Evolutionary conservation across 1,140 invertebrate species (phyloP), one percentile per base, ranked within the genome.

Genomic region (Aphaenogaster rudis): DNA sequence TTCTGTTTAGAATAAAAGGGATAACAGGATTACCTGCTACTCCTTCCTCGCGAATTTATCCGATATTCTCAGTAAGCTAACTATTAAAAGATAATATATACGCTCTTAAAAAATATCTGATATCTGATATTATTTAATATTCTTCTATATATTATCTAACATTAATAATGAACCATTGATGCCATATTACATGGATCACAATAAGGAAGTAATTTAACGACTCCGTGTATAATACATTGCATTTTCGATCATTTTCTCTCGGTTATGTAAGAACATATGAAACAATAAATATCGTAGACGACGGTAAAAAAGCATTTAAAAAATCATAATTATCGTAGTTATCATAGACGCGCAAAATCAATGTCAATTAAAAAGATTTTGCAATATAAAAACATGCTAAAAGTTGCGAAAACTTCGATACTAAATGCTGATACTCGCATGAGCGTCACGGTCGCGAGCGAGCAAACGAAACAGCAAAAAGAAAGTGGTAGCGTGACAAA

Each of bases 401-500:
- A 84, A 5, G 2, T 48, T 74, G 5, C 39, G 42, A 74, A 72
- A 74, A 36, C 52, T 72, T 81, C 13, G 54, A 76, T 59, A 57
- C 21, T 52, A 36, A 69, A 80, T 67, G 67, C 11, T 21, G 48
- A 80, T 81, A 57, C 21, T 28, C 15, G 64, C 13, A 81, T 76
- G 69, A 84, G 69, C 80, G 54, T 84, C 54, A 84, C 69, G 69
- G 67, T 63, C 28, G 17, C 80, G 11, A 61, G 67, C 54, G 42
- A 54, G 42, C 79, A 61, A 74, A 74, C 74, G 82, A 86, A 79
- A 79, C 59, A 63, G 42, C 11, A 36, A 59, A 78, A 72, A 59
- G 88, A 88, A 67, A 64, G 52, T 84, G 80, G 57, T 84, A 50
- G 69, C 67, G 57, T 50, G 54, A 76, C 80, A 84, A 81, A 84